phyloP scores from a whole-genome alignment of 2,113 vertebrate genomes.

The Hyla sarda region DNA sequence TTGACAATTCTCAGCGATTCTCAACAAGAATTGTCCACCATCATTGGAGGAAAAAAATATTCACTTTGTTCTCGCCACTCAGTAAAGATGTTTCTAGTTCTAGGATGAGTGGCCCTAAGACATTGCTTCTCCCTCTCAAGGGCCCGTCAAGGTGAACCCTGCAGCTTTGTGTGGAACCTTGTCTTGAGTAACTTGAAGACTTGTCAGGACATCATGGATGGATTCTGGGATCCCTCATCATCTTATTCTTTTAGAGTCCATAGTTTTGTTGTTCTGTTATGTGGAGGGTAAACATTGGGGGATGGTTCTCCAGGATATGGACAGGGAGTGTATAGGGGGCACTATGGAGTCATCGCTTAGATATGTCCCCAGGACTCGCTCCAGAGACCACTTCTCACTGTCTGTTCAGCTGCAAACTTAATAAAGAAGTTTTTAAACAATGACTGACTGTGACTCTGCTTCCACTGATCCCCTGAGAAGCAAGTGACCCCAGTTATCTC shows the following conservation, averaged over 20 bases:
- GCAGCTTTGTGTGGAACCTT: background rate
- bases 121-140: background rate
- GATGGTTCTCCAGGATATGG: background rate
- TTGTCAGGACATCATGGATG: background rate
- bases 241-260: background rate
- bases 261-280: too few species aligned
- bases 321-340: background rate
- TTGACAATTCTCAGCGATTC: background rate
- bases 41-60: background rate
- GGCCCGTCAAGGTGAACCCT: background rate
- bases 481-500: background rate
- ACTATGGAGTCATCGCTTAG: background rate
- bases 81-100: background rate
- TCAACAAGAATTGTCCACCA: background rate
- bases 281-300: background rate
- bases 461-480: background rate
- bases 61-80: background rate
- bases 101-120: background rate
- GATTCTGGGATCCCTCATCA: background rate
- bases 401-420: background rate
- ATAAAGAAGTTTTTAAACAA: constrained; percentile 25
- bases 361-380: background rate
- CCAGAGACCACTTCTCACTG: background rate
- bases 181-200: background rate
- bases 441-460: background rate